Evolutionary conservation across 2,797 vertebrate species (phyloP), one percentile per base, ranked within the genome.

Genomic region (Coregonus ussuriensis): DNA sequence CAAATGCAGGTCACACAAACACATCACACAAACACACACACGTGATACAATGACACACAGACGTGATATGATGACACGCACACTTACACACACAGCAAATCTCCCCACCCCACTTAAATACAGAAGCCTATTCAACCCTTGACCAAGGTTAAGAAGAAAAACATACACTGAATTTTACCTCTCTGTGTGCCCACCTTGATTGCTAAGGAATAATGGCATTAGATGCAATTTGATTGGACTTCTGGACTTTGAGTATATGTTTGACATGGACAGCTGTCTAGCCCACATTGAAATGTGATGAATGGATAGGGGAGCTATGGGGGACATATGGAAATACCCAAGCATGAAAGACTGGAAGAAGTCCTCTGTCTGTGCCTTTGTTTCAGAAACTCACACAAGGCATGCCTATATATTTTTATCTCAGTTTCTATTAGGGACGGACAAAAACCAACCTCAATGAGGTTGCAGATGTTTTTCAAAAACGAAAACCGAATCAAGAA

Each of bases 151-250:
- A 33, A 33, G 31, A 33, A 33, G 31, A 21, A 3, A 11, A 25
- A 21, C 31, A 1, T 21, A 67, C 2, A 67, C 65, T 21, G 18
- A 67, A 93, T 94, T 92, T 92, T 90, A 90, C 92, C 93, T 92
- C 85, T 94, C 41, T 47, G 7, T 47, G 9, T 47, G 41, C 41
- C 41, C 9, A 0, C 2, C 0, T 47, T 47, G 41, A 11, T 9
- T 47, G 41, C 41, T 47, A 47, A 47, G 3, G 41, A 11, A 47
- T 47, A 11, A 47, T 47, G 41, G 41, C 7, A 47, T 11, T 47
- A 11, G 7, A 11, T 11, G 9, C 41, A 47, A 0, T 47, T 11
- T 47, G 9, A 47, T 7, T 0, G 31, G 9, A 47, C 41, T 47
- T 7, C 41, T 11, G 41, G 41, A 47, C 41, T 47, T 9, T 11